Evolutionary conservation across 1,140 invertebrate genomes (phyloP).

Genomic region (Cardiocondyla obscurior): DNA sequence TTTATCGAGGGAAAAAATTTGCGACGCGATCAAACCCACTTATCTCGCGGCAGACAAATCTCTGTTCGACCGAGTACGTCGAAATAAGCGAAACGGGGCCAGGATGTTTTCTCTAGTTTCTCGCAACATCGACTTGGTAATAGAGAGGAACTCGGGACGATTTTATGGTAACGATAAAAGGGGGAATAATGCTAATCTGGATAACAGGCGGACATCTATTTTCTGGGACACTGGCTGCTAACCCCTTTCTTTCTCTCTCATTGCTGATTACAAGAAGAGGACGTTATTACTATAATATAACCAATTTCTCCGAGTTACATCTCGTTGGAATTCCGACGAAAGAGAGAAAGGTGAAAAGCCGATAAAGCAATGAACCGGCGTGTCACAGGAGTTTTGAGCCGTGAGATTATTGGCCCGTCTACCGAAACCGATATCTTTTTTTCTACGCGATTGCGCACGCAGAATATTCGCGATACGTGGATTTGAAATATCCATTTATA

Average conservation of each 20-base stretch:
- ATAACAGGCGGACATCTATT: slow-evolving; percentile 60
- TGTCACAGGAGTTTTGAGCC: slow-evolving; percentile 49
- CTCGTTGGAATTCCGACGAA: slow-evolving; percentile 59
- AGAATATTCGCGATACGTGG: background rate
- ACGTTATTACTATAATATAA: slow-evolving; percentile 69
- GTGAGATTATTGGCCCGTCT: slow-evolving; percentile 60
- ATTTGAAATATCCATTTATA: background rate
- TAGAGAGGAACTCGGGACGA: background rate
- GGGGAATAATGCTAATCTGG: slow-evolving; percentile 36
- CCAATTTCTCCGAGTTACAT: slow-evolving; percentile 57
- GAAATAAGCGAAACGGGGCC: slow-evolving; percentile 1
- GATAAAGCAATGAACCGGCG: slow-evolving; percentile 62
- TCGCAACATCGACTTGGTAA: slow-evolving; percentile 3
- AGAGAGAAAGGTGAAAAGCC: slow-evolving; percentile 52
- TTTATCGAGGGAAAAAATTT: background rate
- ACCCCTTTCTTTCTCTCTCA: slow-evolving; percentile 41
- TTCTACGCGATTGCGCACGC: background rate
- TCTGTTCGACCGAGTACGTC: background rate
- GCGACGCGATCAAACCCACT: background rate
- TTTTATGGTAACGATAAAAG: background rate
- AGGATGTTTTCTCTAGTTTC: background rate
- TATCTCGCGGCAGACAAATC: background rate
- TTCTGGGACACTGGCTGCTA: background rate
- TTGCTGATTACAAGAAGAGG: slow-evolving; percentile 40
- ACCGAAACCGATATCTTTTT: slow-evolving; percentile 49